Evolutionary conservation across 2,797 vertebrate species (phyloP).

Genomic region (Dendrocincla fuliginosa): DNA sequence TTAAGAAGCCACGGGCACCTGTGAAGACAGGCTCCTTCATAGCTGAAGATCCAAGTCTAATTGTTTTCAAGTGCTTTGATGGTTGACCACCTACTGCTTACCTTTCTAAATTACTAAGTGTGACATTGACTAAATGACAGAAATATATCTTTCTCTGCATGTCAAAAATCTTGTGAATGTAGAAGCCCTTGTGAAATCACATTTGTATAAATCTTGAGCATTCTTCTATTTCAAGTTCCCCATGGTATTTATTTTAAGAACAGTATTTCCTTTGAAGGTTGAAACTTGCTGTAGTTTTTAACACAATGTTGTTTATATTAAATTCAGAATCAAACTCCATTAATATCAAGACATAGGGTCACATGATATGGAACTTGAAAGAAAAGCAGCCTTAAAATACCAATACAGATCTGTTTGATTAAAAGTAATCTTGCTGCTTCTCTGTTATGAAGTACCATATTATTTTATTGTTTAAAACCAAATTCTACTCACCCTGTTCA

Average conservation of each 20-base stretch:
- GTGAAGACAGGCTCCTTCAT: background rate
- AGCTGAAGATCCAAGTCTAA: background rate
- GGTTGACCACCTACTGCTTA: background rate
- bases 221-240: background rate
- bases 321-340: background rate
- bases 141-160: background rate
- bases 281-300: background rate
- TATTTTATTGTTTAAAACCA: background rate
- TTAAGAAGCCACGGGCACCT: background rate
- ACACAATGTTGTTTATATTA: background rate
- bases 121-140: background rate
- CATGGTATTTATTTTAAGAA: background rate
- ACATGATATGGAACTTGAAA: background rate
- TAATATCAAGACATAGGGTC: background rate
- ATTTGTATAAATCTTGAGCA: background rate
- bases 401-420: background rate
- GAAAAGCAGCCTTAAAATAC: background rate
- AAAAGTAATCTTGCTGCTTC: background rate
- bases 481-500: conserved; percentile 88
- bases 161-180: background rate
- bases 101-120: background rate
- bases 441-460: background rate
- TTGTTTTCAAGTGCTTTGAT: background rate
- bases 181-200: background rate
- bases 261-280: background rate